Evolutionary conservation across 2,888 invertebrate genomes (phyloP).

Genomic region (Lucinisca nassula): DNA sequence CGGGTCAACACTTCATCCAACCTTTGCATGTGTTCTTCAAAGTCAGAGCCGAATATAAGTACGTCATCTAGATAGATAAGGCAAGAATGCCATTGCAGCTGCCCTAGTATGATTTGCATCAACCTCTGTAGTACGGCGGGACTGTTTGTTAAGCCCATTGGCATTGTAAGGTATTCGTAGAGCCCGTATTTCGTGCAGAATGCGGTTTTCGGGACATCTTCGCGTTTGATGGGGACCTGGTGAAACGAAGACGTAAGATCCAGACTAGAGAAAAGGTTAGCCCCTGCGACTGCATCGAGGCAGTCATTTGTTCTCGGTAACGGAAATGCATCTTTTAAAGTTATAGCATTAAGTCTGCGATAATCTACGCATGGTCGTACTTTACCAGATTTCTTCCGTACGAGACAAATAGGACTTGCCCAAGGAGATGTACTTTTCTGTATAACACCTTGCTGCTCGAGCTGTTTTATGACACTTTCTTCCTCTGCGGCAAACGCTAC

Average conservation of each 20-base stretch:
- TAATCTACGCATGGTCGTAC: too few relatives aligned
- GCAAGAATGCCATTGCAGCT: conserved; percentile 62
- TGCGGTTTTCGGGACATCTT: conserved; percentile 46
- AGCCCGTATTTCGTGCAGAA: conserved; percentile 45
- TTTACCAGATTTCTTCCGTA: too few relatives aligned
- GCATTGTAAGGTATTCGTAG: conserved; percentile 46
- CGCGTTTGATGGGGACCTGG: conserved; percentile 45
- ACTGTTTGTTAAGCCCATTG: too few relatives aligned
- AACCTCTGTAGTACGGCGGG: conserved; percentile 38
- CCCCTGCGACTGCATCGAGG: background rate
- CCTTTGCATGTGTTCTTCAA: conserved; percentile 57
- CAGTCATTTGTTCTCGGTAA: too few relatives aligned
- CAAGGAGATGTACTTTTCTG: too few relatives aligned
- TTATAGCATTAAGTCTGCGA: too few relatives aligned
- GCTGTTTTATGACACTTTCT: too few relatives aligned
- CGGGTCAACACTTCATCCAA: conserved; percentile 50
- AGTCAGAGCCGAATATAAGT: conserved; percentile 42
- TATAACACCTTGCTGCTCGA: too few relatives aligned
- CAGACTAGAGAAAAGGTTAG: conserved; percentile 40
- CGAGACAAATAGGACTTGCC: too few relatives aligned
- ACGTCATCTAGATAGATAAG: conserved; percentile 73
- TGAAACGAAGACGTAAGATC: conserved; percentile 47
- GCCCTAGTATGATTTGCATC: conserved; percentile 17
- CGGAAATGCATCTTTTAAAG: too few relatives aligned
- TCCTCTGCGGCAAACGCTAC: too few relatives aligned